Conservation (phyloP, 2,113 vertebrate genomes). For the Thryonomys swinderianus region DNA sequence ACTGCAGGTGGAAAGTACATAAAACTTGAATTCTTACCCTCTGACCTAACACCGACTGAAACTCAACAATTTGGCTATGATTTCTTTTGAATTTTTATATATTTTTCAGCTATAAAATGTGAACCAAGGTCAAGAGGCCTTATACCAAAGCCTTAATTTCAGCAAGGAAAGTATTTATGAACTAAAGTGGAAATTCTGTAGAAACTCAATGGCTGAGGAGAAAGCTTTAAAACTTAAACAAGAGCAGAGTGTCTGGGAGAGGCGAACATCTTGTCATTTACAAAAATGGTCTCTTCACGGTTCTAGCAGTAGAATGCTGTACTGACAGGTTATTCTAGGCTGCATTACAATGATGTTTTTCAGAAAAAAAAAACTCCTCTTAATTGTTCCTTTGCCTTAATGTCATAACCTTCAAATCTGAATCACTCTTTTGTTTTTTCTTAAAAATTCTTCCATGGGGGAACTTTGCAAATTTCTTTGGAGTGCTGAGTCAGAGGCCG, state of each 20-base stretch:
- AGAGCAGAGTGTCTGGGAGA: neutral
- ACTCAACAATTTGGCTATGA: conserved; percentile 46
- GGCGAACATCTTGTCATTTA: neutral
- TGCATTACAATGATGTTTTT: neutral
- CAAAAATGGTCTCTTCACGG: neutral
- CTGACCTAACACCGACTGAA: conserved; percentile 63
- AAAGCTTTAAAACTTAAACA: conserved; percentile 29
- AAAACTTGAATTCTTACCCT: conserved; percentile 36
- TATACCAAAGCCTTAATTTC: conserved; percentile 35
- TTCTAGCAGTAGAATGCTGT: neutral
- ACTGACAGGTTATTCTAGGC: neutral
- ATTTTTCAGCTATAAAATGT: conserved; percentile 46
- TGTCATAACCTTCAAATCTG: neutral
- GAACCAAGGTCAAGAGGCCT: conserved; percentile 35
- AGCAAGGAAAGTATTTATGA: conserved; percentile 50
- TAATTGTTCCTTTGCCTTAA: neutral
- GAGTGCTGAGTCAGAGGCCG: neutral
- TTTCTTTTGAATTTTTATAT: conserved; percentile 54
- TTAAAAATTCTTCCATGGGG: neutral
- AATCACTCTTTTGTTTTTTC: neutral
- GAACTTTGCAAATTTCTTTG: neutral
- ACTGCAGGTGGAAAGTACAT: conserved; percentile 45
- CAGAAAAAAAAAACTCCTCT: neutral
- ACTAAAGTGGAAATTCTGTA: conserved; percentile 45
- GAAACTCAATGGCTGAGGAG: neutral